Base-by-base conservation (phyloP, 2,113 vertebrate genomes). In the Elgaria multicarinata region DNA sequence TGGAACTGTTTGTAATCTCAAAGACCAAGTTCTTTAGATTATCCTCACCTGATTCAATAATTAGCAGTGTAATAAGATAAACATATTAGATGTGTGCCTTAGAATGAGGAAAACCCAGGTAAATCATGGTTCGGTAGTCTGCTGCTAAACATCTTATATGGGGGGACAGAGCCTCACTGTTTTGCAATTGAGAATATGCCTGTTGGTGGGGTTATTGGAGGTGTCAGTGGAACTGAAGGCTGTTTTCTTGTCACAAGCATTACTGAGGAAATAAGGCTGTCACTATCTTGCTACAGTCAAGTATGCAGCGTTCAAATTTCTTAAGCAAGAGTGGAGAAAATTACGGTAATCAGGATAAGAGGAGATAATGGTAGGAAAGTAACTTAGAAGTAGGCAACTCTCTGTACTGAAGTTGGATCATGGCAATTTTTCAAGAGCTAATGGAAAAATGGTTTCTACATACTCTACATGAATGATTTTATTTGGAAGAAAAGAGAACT, bases 291-390 rank as follows among this genome's bases (percentile, higher is more conserved):
- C 55, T 39, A 39, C 53, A 72, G 42, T 74, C 7, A 90, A 53
- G 33, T 33, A 90, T n/a, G 20, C 39, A 58, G 76, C 31, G 69
- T 79, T 90, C 64, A 80, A 69, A 90, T 71, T 80, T 18, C 13
- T 46, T n/a, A n/a, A 55, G 31, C 53, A 46, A 85, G 42, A 74
- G n/a, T 8, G 33, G 31, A 75, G 53, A n/a, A 80, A 86, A 81
- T 74, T 86, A 74, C 67, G 81, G 31, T 64, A 64, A 81, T 81
- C 31, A 66, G 42, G 39, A 58, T 46, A 33, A 42, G 39, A 75
- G 69, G 39, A 36, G 53, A 86, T 75, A 74, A 86, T 75, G 69
- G 66, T 62, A 62, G n/a, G 42, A 81, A 86, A 39, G 44, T 66
- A 36, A 50, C 42, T 50, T 75, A 53, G 44, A 74, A 75, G 24